Percentiles rank a stretch among this genome's conserved stretches.
phyloP scores from a whole-genome alignment of 2,797 vertebrate species.

The Nyctibius grandis region DNA sequence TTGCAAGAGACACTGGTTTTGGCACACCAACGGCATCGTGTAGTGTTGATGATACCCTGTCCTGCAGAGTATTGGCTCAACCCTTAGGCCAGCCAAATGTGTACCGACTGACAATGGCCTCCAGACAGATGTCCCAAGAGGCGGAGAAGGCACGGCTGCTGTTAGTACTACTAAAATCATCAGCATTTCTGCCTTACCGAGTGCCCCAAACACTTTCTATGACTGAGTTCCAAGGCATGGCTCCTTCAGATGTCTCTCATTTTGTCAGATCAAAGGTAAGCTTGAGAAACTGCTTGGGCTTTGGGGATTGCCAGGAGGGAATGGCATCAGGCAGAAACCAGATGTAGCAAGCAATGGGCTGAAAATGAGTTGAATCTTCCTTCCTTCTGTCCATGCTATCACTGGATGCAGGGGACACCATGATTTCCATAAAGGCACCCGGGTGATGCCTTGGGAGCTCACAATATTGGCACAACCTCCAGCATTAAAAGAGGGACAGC shows the following conservation, averaged over 20 bases:
- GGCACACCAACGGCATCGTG: accelerated
- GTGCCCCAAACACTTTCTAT: background rate
- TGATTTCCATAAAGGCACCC: background rate
- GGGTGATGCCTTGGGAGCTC: background rate
- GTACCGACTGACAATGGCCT: accelerated
- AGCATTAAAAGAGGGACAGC: background rate
- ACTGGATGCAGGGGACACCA: background rate
- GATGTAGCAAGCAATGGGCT: background rate
- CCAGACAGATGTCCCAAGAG: background rate
- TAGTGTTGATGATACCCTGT: background rate
- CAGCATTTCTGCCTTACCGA: background rate
- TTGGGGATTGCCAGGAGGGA: background rate
- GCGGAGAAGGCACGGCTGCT: background rate
- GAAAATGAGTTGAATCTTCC: background rate
- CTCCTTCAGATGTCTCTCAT: background rate
- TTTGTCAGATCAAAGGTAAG: background rate
- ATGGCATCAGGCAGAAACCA: background rate
- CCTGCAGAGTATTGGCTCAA: accelerated
- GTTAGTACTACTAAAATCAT: background rate
- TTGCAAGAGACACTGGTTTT: background rate
- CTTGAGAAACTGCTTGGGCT: background rate
- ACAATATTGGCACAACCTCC: background rate
- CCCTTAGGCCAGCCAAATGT: background rate
- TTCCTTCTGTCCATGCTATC: background rate
- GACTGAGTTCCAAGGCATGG: background rate